These are phyloP conservation scores for Vanessa cardui DNA, from an alignment of 2,888 invertebrate genomes.

Conservation along the genomic window DNA sequence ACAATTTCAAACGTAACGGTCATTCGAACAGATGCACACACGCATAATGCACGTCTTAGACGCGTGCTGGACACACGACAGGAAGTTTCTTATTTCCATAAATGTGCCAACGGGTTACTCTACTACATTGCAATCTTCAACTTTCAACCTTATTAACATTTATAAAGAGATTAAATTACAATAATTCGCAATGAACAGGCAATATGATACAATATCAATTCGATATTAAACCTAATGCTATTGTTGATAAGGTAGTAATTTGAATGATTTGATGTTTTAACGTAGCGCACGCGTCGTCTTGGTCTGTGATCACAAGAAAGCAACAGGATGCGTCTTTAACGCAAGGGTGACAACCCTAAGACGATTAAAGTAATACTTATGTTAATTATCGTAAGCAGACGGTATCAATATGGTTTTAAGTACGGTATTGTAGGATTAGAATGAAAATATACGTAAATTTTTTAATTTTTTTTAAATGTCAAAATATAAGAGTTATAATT, in stretches of 20 bases:
- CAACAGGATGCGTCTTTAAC: conserved; percentile 64
- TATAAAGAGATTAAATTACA: not conserved
- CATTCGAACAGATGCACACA: conserved; percentile 54
- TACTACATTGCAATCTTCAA: not conserved
- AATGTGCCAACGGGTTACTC: conserved; percentile 37
- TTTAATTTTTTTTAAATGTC: not conserved
- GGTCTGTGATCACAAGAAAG: conserved; percentile 57
- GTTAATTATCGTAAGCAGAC: not conserved
- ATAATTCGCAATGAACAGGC: not conserved
- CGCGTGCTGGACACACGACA: conserved; percentile 74
- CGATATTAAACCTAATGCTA: conserved; percentile 38
- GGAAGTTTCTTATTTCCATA: conserved; percentile 74
- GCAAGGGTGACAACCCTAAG: conserved; percentile 68
- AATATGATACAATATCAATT: not conserved
- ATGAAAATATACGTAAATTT: not conserved
- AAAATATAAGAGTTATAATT: too few relatives aligned
- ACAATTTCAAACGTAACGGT: conserved; percentile 47
- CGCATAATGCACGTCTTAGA: conserved; percentile 56
- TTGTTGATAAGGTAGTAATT: conserved; percentile 33
- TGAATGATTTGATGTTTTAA: conserved; percentile 23
- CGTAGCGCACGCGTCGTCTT: conserved; percentile 62
- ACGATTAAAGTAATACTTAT: conserved; percentile 35
- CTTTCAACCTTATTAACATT: conserved; percentile 3
- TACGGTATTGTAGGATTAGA: not conserved
- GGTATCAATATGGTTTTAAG: not conserved